Conservation (phyloP, 2,113 vertebrate species). For the Chaetodon auriga region DNA sequence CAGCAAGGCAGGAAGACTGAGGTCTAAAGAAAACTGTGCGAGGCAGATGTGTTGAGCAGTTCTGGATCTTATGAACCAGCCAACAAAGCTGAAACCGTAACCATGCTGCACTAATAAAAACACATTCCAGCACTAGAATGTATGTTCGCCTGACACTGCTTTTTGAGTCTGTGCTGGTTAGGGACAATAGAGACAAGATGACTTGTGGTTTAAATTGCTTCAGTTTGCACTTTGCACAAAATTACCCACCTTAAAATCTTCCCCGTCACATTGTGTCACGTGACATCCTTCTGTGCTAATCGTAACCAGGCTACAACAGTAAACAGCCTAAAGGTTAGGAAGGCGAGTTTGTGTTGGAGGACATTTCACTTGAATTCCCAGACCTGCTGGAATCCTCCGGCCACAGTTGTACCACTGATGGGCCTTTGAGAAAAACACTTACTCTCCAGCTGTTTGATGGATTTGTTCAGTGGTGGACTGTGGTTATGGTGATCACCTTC, state of each 20-base stretch:
- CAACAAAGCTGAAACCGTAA: conserved; percentile 63
- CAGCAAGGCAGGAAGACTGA: conserved; percentile 33
- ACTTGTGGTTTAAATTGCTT: conserved; percentile 33
- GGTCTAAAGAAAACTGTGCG: conserved; percentile 58
- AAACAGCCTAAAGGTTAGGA: conserved; percentile 15
- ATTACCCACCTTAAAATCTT: conserved; percentile 16
- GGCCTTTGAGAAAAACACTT: conserved; percentile 4
- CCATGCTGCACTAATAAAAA: conserved; percentile 76
- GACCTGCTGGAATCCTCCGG: neutral
- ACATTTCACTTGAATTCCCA: neutral
- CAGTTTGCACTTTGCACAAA: conserved; percentile 31
- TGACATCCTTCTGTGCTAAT: neutral
- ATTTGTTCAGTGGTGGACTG: neutral
- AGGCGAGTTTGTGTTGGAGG: neutral
- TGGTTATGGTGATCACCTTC: neutral
- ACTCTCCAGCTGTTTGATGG: neutral
- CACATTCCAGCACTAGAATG: conserved; percentile 70
- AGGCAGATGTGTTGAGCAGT: conserved; percentile 70
- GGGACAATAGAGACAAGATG: conserved; percentile 51
- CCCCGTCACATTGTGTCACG: neutral
- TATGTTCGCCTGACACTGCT: conserved; percentile 54
- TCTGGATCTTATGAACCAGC: conserved; percentile 63
- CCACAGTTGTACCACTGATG: neutral
- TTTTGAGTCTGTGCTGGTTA: conserved; percentile 30
- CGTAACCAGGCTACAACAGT: conserved; percentile 11